Base-by-base conservation (phyloP, 2,888 invertebrate species). In the Lymantria dispar region DNA sequence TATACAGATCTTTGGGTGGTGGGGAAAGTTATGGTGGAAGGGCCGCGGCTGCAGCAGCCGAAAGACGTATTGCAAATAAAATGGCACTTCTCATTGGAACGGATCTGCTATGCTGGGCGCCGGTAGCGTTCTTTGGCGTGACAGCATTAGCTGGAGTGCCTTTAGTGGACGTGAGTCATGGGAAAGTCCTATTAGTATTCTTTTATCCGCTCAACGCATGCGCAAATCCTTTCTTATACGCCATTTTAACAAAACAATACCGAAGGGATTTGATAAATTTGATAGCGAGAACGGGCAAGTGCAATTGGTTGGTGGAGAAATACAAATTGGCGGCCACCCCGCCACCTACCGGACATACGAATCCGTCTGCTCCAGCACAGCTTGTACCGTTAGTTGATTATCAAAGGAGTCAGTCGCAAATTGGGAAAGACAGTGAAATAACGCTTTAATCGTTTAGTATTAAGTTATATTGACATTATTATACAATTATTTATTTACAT, bases 191-290 rank as follows among this genome's bases (percentile, higher is more conserved):
- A 10, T 85, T 97, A 54, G 97, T 98, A 8, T 97, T 98, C 78
- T 97, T 98, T 77, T 97, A 98, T 77, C 98, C 98, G 0, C 85
- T 98, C 55, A 98, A 98, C 83, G 96, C 97, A 0, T 97, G 97
- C 77, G 97, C 98, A 38, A 98, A 98, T 86, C 98, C 98, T 0
- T 98, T 97, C 88, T 87, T 98, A 3, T 98, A 98, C 82, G 98
- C 97, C 13, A 96, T 98, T 63, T 91, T 97, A 74, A 98, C 98
- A 8, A 94, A 96, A 57, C 97, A 97, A 81, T 97, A 97, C 76
- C 92, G 97, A 40, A 92, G 94, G 63, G 97, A 98, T 78, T 90
- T 96, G 15, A 92, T 94, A 47, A 88, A 92, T 10, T 78, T 96
- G 39, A 83, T 96, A 45, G 93, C 94, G 2, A 93, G 94, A 88